phyloP scores from a whole-genome alignment of 2,797 vertebrate genomes.

The Rhinogobio ventralis region DNA sequence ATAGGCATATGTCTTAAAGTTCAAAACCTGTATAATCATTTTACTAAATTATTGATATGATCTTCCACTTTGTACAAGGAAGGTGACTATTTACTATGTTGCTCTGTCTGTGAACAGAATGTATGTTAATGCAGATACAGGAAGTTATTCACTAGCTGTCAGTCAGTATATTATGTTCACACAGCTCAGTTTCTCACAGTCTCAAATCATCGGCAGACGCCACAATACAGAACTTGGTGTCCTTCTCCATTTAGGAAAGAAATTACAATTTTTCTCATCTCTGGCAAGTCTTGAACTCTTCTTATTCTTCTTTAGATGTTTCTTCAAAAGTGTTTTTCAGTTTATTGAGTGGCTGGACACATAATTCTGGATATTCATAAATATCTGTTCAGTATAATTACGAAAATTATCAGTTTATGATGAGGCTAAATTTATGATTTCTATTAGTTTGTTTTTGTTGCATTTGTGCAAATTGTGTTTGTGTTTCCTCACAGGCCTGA shows the following conservation, averaged over 20 bases:
- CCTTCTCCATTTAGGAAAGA: neutral
- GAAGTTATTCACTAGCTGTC: neutral
- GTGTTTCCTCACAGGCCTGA: neutral
- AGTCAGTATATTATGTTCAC: neutral
- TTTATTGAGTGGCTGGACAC: neutral
- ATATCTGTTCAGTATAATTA: neutral
- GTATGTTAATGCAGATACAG: neutral
- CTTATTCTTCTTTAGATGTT: neutral
- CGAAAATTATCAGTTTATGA: neutral
- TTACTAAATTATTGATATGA: neutral
- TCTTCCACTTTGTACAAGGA: neutral
- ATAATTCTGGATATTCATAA: too few species aligned
- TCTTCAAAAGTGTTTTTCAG: neutral
- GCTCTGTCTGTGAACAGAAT: neutral
- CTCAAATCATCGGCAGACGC: neutral
- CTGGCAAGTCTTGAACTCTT: neutral
- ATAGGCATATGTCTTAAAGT: neutral
- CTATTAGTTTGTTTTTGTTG: neutral
- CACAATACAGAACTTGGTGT: neutral
- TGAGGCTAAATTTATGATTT: too few species aligned
- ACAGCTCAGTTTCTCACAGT: neutral
- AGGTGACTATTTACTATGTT: neutral
- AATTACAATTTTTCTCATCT: neutral
- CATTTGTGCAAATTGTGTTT: neutral
- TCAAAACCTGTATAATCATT: neutral